phyloP scores from a whole-genome alignment of 1,140 invertebrate species.

The Apis dorsata region DNA sequence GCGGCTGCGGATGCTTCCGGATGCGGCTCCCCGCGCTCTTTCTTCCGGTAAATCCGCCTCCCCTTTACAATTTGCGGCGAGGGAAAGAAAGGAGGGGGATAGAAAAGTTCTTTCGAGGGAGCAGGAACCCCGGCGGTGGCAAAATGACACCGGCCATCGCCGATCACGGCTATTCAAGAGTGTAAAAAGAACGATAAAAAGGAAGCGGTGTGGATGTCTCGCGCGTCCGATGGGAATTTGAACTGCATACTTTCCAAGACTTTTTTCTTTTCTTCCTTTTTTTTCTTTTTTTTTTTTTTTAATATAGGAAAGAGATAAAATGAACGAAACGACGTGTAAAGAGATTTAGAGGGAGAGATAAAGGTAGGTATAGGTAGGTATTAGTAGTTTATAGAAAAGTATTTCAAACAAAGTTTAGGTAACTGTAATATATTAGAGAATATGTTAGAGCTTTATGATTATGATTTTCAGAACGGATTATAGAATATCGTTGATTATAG shows the following conservation, averaged over 20 bases:
- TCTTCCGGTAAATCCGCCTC: constrained; percentile 29
- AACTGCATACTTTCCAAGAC: neutral
- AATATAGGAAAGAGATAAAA: neutral
- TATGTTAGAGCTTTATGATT: too few species aligned
- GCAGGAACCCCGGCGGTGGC: neutral
- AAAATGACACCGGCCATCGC: constrained; percentile 1
- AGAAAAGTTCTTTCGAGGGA: constrained; percentile 20
- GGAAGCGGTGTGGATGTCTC: constrained; percentile 6
- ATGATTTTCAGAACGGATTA: too few species aligned
- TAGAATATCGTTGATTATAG: too few species aligned
- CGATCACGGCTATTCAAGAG: constrained; percentile 13
- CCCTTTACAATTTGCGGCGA: neutral
- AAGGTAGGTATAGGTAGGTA: too few species aligned
- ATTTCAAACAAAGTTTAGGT: too few species aligned
- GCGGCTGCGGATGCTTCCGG: constrained; percentile 25
- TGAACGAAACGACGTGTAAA: too few species aligned
- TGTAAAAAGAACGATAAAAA: constrained; percentile 40
- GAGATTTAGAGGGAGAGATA: too few species aligned
- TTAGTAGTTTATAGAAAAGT: too few species aligned
- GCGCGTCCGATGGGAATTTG: neutral
- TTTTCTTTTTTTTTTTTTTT: neutral
- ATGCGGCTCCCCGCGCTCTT: constrained; percentile 21
- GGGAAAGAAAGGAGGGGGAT: neutral
- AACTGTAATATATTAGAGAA: too few species aligned
- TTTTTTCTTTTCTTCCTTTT: neutral